These are phyloP conservation scores for Nanorana parkeri DNA, from an alignment of 2,113 vertebrate species.

Conservation along the genomic window DNA sequence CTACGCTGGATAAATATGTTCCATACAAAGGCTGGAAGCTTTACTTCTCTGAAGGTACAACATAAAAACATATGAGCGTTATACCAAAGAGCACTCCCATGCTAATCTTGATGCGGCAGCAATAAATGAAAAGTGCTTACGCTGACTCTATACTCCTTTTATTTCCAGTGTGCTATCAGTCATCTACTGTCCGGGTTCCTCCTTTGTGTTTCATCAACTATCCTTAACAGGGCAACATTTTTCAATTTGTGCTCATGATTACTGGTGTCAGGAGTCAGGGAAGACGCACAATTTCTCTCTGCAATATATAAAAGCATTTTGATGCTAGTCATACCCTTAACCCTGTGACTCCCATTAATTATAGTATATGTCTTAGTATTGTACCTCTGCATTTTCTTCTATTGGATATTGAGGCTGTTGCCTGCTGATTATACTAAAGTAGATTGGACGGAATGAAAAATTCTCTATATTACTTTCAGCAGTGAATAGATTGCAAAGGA, in stretches of 20 bases:
- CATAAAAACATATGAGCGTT: neutral
- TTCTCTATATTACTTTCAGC: neutral
- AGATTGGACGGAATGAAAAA: neutral
- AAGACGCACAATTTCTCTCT: neutral
- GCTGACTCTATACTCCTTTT: neutral
- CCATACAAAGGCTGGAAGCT: constrained; percentile 93
- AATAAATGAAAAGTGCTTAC: neutral
- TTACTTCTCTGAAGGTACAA: constrained; percentile 93
- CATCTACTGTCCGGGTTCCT: neutral
- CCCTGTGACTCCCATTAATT: constrained; percentile 5
- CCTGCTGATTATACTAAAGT: constrained; percentile 14
- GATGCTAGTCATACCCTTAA: neutral
- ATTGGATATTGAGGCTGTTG: neutral
- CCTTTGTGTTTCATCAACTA: constrained; percentile 17
- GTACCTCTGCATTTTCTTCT: neutral
- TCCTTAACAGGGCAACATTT: neutral
- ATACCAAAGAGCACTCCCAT: neutral
- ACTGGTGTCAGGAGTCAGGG: constrained; percentile 23
- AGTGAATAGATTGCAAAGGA: neutral
- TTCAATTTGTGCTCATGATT: constrained; percentile 30
- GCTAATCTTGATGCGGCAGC: neutral
- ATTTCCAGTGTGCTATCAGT: constrained; percentile 15
- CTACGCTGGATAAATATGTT: constrained; percentile 79
- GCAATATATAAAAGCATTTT: neutral
- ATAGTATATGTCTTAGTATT: neutral